phyloP scores from a whole-genome alignment of 2,797 vertebrate species.

The Gallinago solitaria region DNA sequence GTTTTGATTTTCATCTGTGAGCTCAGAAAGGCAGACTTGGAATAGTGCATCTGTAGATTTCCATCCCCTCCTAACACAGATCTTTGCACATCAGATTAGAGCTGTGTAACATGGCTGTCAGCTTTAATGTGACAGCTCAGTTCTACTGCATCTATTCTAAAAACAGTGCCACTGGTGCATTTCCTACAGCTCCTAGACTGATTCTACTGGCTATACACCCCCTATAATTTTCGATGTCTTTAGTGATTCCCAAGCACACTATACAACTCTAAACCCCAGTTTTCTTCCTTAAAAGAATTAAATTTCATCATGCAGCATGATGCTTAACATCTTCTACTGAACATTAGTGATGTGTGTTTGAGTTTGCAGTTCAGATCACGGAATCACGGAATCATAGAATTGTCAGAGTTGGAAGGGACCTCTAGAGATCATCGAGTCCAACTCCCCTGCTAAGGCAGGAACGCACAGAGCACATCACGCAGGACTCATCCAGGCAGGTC shows the following conservation, averaged over 20 bases:
- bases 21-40: background rate
- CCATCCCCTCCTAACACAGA: constrained; percentile 25
- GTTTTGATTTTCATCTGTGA: background rate
- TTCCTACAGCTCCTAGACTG: background rate
- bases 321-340: background rate
- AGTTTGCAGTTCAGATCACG: background rate
- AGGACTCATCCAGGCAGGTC: too few species aligned
- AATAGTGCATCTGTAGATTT: constrained; percentile 9
- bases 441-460: too few species aligned
- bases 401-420: too few species aligned
- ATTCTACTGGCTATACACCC: background rate
- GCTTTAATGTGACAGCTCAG: constrained; percentile 14
- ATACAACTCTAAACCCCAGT: background rate
- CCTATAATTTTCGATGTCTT: background rate
- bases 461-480: too few species aligned
- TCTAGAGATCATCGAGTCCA: too few species aligned
- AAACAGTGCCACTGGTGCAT: background rate
- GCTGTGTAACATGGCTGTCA: background rate
- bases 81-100: constrained; percentile 25
- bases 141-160: background rate
- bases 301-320: background rate
- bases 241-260: background rate
- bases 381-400: too few species aligned
- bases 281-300: background rate
- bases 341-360: background rate